Conservation (phyloP, 2,113 vertebrate genomes). For the Pluvianellus socialis region DNA sequence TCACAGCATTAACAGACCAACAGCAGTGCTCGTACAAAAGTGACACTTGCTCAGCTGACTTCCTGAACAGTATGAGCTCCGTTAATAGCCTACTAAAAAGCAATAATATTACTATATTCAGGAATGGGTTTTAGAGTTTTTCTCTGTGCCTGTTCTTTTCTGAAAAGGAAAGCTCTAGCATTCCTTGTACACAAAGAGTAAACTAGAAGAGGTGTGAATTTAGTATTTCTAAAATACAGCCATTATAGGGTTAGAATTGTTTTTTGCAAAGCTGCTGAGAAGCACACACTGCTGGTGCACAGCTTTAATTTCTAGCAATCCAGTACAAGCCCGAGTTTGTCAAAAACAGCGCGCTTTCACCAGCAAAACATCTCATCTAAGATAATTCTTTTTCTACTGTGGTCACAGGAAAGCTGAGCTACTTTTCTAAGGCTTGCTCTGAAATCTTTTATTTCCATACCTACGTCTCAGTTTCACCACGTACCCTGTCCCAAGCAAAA, state of each 20-base stretch:
- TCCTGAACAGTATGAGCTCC: neutral
- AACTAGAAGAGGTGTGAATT: neutral
- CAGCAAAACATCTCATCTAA: neutral
- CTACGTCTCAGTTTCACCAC: neutral
- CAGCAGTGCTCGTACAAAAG: rapidly evolving
- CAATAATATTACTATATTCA: rapidly evolving
- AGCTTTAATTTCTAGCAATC: neutral
- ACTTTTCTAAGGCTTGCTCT: neutral
- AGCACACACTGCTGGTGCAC: neutral
- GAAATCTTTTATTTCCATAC: neutral
- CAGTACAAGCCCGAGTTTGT: neutral
- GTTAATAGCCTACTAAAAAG: neutral
- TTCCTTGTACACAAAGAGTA: rapidly evolving
- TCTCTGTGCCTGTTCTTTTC: neutral
- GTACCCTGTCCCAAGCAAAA: neutral
- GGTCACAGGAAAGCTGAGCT: neutral
- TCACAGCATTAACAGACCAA: neutral
- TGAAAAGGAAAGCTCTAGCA: neutral
- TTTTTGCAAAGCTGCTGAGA: neutral
- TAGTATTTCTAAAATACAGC: neutral
- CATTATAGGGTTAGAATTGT: neutral
- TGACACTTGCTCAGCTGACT: neutral
- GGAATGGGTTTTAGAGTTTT: neutral
- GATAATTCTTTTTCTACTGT: neutral
- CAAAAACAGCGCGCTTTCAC: neutral